phyloP scores from a whole-genome alignment of 2,888 invertebrate species.

The Ormyrus labotus region DNA sequence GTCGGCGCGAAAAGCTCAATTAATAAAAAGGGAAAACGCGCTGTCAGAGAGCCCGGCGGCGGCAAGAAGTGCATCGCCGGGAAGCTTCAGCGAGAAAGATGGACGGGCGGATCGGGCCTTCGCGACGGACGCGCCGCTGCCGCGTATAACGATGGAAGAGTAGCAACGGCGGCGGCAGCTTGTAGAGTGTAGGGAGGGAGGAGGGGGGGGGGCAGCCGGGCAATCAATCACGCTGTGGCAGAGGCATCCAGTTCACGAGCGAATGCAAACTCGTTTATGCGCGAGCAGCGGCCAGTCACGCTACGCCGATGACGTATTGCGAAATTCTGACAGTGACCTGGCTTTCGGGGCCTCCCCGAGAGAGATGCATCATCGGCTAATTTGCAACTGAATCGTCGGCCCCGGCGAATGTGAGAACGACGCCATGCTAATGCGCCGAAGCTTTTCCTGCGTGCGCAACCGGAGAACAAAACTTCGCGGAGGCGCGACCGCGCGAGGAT shows the following conservation, averaged over 20 bases:
- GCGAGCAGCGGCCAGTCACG: constrained; percentile 59
- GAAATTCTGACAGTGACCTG: constrained; percentile 56
- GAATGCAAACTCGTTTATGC: constrained; percentile 62
- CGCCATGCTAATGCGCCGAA: too few relatives aligned
- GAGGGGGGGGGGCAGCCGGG: constrained; percentile 49
- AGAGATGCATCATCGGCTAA: constrained; percentile 59
- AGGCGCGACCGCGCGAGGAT: too few relatives aligned
- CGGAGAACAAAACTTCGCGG: too few relatives aligned
- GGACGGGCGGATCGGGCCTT: not conserved
- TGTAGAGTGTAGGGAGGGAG: not conserved
- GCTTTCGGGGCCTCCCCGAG: not conserved
- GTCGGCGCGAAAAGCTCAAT: too few relatives aligned
- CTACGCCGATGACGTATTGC: constrained; percentile 64
- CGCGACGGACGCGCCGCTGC: not conserved
- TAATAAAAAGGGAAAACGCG: constrained; percentile 11
- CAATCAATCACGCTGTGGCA: constrained; percentile 61
- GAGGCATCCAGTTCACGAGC: constrained; percentile 54
- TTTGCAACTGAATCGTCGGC: constrained; percentile 62
- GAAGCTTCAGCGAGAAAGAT: not conserved
- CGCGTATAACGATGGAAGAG: too few relatives aligned
- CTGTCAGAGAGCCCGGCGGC: not conserved
- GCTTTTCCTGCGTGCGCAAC: too few relatives aligned
- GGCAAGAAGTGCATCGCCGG: not conserved
- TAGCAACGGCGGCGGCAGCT: not conserved
- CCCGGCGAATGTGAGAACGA: constrained; percentile 41